Evolutionary conservation across 2,113 vertebrate species (phyloP).

Genomic region (Ailurus styani): DNA sequence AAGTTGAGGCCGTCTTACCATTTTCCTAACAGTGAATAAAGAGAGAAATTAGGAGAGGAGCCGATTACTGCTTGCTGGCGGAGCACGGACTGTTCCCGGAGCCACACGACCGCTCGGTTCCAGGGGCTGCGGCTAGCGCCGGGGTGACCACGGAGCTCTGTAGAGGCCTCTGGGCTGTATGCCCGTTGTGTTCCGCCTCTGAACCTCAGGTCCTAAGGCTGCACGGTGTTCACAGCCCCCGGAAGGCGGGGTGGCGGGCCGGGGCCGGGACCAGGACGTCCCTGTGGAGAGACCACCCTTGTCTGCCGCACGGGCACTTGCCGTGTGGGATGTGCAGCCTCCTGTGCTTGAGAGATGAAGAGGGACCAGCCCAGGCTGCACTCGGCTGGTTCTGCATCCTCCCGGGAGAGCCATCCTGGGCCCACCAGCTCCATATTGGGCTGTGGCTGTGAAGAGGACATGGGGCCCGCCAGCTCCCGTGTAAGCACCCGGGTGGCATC

Average conservation of each 20-base stretch:
- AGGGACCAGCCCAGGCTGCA: too few species aligned
- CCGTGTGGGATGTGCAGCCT: background rate
- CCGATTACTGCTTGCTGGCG: background rate
- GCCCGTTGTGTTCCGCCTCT: rapidly evolving
- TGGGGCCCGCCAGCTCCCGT: background rate
- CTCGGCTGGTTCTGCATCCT: rapidly evolving
- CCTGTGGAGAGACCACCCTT: rapidly evolving
- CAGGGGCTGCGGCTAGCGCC: rapidly evolving
- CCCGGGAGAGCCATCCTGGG: too few species aligned
- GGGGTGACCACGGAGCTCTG: background rate
- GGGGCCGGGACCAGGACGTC: background rate
- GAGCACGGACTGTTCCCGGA: rapidly evolving
- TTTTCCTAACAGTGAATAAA: background rate
- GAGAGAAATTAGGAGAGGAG: background rate
- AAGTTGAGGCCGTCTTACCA: background rate
- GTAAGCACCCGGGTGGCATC: rapidly evolving
- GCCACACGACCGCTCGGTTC: rapidly evolving
- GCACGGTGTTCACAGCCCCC: rapidly evolving
- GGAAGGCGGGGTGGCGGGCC: background rate
- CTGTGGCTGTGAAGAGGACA: background rate
- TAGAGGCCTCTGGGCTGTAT: background rate
- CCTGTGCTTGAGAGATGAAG: background rate
- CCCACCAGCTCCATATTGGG: background rate
- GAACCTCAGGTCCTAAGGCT: background rate
- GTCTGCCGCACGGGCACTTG: rapidly evolving